phyloP scores from a whole-genome alignment of 2,888 invertebrate species.

The Synanthedon andrenaeformis region DNA sequence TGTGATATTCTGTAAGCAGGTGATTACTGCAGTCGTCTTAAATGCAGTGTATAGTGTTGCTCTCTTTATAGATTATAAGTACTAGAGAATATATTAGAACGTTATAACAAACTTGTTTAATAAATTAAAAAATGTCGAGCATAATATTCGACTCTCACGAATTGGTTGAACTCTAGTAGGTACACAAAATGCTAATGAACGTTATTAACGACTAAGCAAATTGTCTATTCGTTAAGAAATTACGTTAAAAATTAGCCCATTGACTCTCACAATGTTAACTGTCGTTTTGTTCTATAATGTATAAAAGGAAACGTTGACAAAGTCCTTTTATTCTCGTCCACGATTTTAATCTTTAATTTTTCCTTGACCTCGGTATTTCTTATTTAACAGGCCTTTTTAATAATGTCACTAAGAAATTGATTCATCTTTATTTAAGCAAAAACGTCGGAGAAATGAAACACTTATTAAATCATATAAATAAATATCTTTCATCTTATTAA shows the following conservation, averaged over 20 bases:
- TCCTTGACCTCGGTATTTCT: constrained; percentile 10
- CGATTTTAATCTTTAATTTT: constrained; percentile 7
- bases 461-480: not conserved
- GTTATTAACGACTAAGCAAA: not conserved
- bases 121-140: not conserved
- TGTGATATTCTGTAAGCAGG: too few species aligned
- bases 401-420: constrained; percentile 8
- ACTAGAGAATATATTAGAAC: not conserved
- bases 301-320: constrained; percentile 11
- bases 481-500: not conserved
- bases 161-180: not conserved
- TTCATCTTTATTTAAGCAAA: constrained; percentile 5
- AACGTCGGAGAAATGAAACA: not conserved
- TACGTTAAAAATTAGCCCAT: not conserved
- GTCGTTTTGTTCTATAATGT: constrained; percentile 4
- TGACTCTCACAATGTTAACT: not conserved
- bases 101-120: not conserved
- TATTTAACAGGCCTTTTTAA: constrained; percentile 5
- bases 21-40: too few species aligned
- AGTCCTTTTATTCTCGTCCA: constrained; percentile 11
- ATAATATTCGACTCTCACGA: not conserved
- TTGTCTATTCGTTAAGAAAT: not conserved
- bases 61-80: too few species aligned
- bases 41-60: too few species aligned
- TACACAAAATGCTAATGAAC: not conserved